phyloP scores from a whole-genome alignment of 2,113 vertebrate species.

The Rhadina sibilatrix region DNA sequence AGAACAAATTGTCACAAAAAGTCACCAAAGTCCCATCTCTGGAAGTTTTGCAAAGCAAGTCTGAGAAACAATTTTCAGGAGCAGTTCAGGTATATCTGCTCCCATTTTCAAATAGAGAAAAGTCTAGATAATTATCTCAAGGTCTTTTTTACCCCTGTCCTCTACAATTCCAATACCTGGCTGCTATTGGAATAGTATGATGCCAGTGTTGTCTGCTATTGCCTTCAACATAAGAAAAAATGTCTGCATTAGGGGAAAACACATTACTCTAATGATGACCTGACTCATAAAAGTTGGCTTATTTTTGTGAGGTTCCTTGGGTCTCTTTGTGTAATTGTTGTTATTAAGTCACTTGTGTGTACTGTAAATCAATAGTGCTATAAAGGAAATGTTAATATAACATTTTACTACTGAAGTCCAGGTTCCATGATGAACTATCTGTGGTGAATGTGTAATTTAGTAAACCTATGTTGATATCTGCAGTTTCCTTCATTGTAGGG shows the following conservation, averaged over 20 bases:
- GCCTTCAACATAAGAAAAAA: not conserved
- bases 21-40: not conserved
- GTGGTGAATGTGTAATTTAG: not conserved
- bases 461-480: not conserved
- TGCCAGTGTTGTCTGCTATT: not conserved
- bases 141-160: not conserved
- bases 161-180: not conserved
- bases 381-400: not conserved
- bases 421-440: not conserved
- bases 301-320: not conserved
- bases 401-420: not conserved
- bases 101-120: not conserved
- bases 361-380: not conserved
- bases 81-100: not conserved
- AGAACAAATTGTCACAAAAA: not conserved
- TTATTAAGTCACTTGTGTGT: not conserved
- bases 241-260: fast-evolving
- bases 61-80: not conserved
- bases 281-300: not conserved
- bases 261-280: not conserved
- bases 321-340: not conserved
- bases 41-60: not conserved
- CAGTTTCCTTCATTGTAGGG: not conserved
- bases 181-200: not conserved
- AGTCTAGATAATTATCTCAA: not conserved